Conservation (phyloP, 1,140 invertebrate genomes). For the Hydropsyche tenuis region DNA sequence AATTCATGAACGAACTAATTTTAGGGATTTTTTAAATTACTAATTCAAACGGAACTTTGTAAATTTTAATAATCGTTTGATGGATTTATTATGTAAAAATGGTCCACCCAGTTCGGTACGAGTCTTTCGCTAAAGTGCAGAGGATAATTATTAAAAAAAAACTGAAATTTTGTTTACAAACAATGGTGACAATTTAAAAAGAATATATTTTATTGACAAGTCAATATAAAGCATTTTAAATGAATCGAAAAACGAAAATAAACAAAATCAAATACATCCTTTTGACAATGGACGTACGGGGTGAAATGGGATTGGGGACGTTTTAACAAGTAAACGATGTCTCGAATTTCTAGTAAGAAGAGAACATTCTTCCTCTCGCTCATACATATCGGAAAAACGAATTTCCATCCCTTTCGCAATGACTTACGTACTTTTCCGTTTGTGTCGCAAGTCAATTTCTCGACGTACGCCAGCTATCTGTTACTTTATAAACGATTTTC, state of each 20-base stretch:
- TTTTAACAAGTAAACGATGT: constrained; percentile 21
- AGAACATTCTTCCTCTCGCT: neutral
- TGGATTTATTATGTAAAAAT: too few species aligned
- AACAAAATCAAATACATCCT: neutral
- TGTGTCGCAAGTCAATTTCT: neutral
- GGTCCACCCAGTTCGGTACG: too few species aligned
- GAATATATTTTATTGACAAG: neutral
- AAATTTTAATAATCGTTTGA: too few species aligned
- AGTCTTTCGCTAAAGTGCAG: too few species aligned
- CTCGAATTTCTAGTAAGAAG: constrained; percentile 7
- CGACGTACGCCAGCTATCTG: neutral
- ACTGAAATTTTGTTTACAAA: neutral
- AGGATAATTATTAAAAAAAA: neutral
- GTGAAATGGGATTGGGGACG: neutral
- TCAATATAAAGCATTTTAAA: too few species aligned
- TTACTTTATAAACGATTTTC: too few species aligned
- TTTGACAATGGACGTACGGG: neutral
- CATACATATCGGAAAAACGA: neutral
- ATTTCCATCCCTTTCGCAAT: neutral
- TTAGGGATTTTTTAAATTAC: too few species aligned
- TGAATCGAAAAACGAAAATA: neutral
- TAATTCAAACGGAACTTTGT: too few species aligned
- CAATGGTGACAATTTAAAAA: neutral
- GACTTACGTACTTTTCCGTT: neutral
- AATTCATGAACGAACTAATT: too few species aligned